Conservation (phyloP, 2,888 invertebrate genomes). For the Herminia tarsipennalis region DNA sequence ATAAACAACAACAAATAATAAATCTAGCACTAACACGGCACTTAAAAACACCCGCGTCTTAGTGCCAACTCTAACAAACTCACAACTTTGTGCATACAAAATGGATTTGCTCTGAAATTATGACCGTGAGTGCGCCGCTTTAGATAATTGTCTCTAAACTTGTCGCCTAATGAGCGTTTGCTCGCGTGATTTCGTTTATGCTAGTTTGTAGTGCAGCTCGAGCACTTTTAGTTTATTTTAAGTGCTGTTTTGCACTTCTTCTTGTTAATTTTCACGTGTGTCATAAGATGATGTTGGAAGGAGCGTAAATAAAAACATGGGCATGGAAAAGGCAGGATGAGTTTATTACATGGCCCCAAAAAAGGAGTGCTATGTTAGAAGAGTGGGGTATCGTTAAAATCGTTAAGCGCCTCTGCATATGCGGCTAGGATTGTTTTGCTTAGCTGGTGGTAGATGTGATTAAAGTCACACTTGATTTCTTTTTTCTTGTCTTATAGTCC, state of each 20-base stretch:
- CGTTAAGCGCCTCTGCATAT: too few relatives aligned
- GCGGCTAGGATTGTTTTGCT: too few relatives aligned
- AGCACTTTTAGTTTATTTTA: slow-evolving; percentile 1
- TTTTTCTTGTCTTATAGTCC: too few relatives aligned
- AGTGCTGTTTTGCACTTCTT: not conserved
- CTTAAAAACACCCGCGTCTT: slow-evolving; percentile 68
- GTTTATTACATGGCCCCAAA: too few relatives aligned
- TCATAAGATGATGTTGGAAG: too few relatives aligned
- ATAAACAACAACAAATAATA: slow-evolving; percentile 45
- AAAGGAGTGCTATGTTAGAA: too few relatives aligned
- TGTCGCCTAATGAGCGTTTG: slow-evolving; percentile 70
- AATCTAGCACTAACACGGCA: slow-evolving; percentile 52
- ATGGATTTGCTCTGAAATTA: slow-evolving; percentile 74
- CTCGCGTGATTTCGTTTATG: slow-evolving; percentile 46
- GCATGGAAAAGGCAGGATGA: too few relatives aligned
- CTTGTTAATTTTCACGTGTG: not conserved
- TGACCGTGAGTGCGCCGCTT: slow-evolving; percentile 59
- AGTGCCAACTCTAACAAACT: slow-evolving; percentile 53
- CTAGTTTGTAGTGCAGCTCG: slow-evolving; percentile 21
- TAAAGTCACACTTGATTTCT: too few relatives aligned
- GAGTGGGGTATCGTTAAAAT: too few relatives aligned
- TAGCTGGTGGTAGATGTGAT: too few relatives aligned
- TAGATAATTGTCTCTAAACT: slow-evolving; percentile 77
- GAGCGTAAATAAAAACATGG: too few relatives aligned
- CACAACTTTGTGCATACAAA: slow-evolving; percentile 74